These are phyloP conservation scores for Pachyrhynchus sulphureomaculatus DNA, from an alignment of 1,140 invertebrate species.

Conservation along the genomic window DNA sequence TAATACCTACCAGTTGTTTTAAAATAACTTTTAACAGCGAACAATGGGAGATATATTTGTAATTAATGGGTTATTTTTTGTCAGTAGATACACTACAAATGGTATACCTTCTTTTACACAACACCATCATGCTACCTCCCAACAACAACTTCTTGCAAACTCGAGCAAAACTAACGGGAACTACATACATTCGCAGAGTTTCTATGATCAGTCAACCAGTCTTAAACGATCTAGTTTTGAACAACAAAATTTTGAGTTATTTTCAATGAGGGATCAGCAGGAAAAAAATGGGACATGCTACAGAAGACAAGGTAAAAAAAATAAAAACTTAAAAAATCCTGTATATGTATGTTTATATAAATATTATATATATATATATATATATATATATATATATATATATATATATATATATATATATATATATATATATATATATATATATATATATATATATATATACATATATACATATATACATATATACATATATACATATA, in stretches of 20 bases:
- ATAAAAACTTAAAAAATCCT: background rate
- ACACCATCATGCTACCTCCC: slow-evolving; percentile 47
- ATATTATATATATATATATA: too few species aligned
- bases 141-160: slow-evolving; percentile 42
- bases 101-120: slow-evolving; percentile 49
- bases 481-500: too few species aligned
- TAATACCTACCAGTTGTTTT: background rate
- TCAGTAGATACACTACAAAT: slow-evolving; percentile 48
- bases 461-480: too few species aligned
- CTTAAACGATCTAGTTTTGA: slow-evolving; percentile 45
- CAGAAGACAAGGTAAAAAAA: slow-evolving; percentile 7
- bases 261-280: background rate
- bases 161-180: slow-evolving; percentile 43
- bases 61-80: background rate
- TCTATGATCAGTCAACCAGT: slow-evolving; percentile 33
- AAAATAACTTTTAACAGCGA: too few species aligned
- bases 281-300: background rate
- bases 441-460: too few species aligned
- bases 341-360: background rate
- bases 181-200: slow-evolving; percentile 37
- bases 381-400: too few species aligned
- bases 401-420: too few species aligned
- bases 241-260: slow-evolving; percentile 41
- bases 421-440: too few species aligned
- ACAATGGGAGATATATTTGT: too few species aligned